Percentiles rank a stretch among this genome's conserved stretches.
These are phyloP conservation scores for Hippocampus kuda DNA, from an alignment of 2,797 vertebrate species.

Conservation along the genomic window DNA sequence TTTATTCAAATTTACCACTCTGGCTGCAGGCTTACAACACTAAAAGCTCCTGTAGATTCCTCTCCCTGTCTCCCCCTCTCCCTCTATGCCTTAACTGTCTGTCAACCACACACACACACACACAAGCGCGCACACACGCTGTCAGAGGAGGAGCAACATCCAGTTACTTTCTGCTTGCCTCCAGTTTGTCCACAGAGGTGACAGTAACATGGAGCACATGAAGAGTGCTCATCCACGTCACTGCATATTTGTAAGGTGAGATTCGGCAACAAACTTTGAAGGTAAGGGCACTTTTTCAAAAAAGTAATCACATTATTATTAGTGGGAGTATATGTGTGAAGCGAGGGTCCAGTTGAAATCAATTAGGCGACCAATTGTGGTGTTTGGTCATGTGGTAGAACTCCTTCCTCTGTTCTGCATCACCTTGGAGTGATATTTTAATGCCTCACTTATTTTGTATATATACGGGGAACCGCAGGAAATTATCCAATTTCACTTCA, in stretches of 20 bases:
- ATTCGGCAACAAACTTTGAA: background rate
- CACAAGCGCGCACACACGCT: conserved; percentile 13
- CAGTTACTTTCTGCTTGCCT: conserved; percentile 33
- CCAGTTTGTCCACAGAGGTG: conserved; percentile 29
- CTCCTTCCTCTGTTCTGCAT: background rate
- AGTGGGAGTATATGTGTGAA: background rate
- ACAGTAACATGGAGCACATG: conserved; percentile 47
- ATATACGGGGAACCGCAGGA: background rate
- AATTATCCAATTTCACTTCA: background rate
- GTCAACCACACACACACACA: conserved; percentile 18
- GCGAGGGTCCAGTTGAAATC: background rate
- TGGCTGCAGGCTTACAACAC: conserved; percentile 43
- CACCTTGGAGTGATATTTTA: background rate
- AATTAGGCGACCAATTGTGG: background rate
- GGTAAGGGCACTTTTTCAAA: background rate
- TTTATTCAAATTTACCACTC: conserved; percentile 37
- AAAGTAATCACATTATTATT: background rate
- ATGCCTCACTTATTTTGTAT: background rate
- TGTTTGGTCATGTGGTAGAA: background rate
- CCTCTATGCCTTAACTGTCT: conserved; percentile 16
- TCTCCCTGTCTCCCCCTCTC: conserved; percentile 28
- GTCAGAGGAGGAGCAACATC: conserved; percentile 51
- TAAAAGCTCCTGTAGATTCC: conserved; percentile 33
- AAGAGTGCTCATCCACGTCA: conserved; percentile 22
- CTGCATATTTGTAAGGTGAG: conserved; percentile 36